These are phyloP conservation scores for Drosophila teissieri DNA, from an alignment of 1,140 invertebrate species.

Conservation along the genomic window DNA sequence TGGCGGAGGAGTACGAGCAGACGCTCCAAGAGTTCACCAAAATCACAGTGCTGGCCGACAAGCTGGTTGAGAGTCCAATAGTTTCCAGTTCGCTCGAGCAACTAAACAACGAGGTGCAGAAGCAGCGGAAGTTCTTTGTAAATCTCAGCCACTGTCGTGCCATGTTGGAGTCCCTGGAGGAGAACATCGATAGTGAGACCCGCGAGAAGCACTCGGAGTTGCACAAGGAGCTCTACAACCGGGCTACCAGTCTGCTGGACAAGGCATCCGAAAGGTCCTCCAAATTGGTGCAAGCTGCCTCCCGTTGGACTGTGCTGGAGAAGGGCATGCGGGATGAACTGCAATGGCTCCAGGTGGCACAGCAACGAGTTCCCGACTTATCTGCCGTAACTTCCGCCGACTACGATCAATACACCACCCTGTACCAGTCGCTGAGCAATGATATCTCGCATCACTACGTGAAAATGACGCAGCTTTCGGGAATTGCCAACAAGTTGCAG, in stretches of 20 bases:
- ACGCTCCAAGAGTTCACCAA: slow-evolving; percentile 93
- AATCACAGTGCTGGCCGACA: slow-evolving; percentile 92
- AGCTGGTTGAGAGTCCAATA: slow-evolving; percentile 90
- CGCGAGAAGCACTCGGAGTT: slow-evolving; percentile 89
- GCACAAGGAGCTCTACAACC: slow-evolving; percentile 90
- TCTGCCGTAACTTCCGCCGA: slow-evolving; percentile 91
- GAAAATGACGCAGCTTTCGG: slow-evolving; percentile 89
- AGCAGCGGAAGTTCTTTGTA: slow-evolving; percentile 94
- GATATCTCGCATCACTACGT: slow-evolving; percentile 92
- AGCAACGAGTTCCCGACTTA: slow-evolving; percentile 91
- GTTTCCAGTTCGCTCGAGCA: slow-evolving; percentile 90
- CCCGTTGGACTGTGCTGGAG: slow-evolving; percentile 91
- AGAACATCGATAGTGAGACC: slow-evolving; percentile 92
- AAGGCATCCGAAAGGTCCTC: slow-evolving; percentile 91
- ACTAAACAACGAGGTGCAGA: slow-evolving; percentile 94
- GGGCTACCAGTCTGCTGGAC: slow-evolving; percentile 90
- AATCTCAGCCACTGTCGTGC: slow-evolving; percentile 93
- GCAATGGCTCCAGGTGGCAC: slow-evolving; percentile 92
- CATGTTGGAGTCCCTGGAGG: slow-evolving; percentile 93
- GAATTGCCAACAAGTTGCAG: slow-evolving; percentile 90
- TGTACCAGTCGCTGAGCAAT: slow-evolving; percentile 91
- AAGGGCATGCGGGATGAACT: slow-evolving; percentile 92
- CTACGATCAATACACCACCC: slow-evolving; percentile 92
- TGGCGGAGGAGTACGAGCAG: slow-evolving; percentile 94
- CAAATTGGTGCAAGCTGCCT: slow-evolving; percentile 92